A percentile compares a stretch with the other conserved stretches of the same genome.
Evolutionary conservation across 1,140 invertebrate genomes (phyloP).

Genomic region (Carcinoscorpius rotundicauda): DNA sequence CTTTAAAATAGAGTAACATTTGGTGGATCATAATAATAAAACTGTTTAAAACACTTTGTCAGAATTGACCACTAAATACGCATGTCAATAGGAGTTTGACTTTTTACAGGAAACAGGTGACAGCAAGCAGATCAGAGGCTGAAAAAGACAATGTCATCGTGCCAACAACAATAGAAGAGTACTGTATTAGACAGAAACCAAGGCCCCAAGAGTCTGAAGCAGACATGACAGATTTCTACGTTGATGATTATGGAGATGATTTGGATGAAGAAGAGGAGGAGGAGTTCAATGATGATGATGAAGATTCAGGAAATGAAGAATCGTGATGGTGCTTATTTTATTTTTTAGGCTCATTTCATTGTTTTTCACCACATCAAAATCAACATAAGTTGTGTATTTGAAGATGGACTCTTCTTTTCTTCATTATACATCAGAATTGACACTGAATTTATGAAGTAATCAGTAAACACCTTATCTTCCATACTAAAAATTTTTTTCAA

Average conservation of each 20-base stretch:
- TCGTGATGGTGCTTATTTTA: conserved; percentile 22
- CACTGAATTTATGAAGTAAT: too few relatives aligned
- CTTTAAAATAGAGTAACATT: too few relatives aligned
- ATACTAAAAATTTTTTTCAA: too few relatives aligned
- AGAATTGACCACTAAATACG: too few relatives aligned
- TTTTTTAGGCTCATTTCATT: too few relatives aligned
- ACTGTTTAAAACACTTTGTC: too few relatives aligned
- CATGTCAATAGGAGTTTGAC: neutral
- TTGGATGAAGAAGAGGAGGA: conserved; percentile 49
- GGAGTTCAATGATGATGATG: conserved; percentile 45
- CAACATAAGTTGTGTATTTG: too few relatives aligned
- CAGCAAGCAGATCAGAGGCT: conserved; percentile 83
- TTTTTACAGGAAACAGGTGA: conserved; percentile 80
- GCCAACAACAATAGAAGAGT: conserved; percentile 94
- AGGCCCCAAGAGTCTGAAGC: conserved; percentile 41
- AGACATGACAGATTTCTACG: conserved; percentile 40
- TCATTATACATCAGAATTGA: too few relatives aligned
- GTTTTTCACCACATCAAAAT: too few relatives aligned
- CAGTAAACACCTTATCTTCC: too few relatives aligned
- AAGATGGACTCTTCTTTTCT: too few relatives aligned
- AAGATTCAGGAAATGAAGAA: conserved; percentile 34
- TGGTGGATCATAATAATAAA: too few relatives aligned
- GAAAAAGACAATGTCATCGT: conserved; percentile 93
- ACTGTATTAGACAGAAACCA: conserved; percentile 82
- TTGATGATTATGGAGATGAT: conserved; percentile 61